Evolutionary conservation across 2,113 vertebrate genomes (phyloP), one percentile per base, ranked within the genome.

Genomic region (Pseudorasbora parva): DNA sequence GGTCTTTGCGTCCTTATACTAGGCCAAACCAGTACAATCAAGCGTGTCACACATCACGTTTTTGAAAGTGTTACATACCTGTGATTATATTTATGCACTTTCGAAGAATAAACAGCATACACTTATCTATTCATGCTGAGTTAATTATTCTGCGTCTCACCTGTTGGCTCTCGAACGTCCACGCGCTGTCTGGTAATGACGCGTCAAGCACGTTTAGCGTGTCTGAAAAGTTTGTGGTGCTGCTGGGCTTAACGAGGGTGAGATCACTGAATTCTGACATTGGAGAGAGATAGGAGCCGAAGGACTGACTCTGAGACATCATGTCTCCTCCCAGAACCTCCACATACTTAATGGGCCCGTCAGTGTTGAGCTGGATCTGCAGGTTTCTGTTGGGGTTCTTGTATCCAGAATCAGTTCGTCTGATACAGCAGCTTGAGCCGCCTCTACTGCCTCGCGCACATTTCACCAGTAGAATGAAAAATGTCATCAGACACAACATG

Each of bases 281-380:
- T 47, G 91, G 91, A 80, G 91, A 93, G 84, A 91, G 88, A 88
- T 91, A 90, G 8, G 93, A 91, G 78, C 91, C 91, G 49, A 91
- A 93, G 72, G 90, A 91, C 21, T 91, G 91, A 81, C 91, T 91
- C 84, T 93, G 91, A 80, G 82, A 82, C 78, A 88, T 81, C 72
- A 88, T 86, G 76, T 88, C 89, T 71, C 81, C 87, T 72, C 91
- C 92, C 64, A 92, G 90, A 82, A 92, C 89, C 78, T 92, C 91
- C 74, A 93, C 90, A 88, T 93, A 94, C 86, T 91, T 93, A 89
- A 93, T 92, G 81, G 92, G 92, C 41, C 92, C 91, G 74, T 92
- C 91, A 68, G 90, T 91, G 82, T 91, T 91, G 72, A 92, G 91
- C 82, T 93, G 91, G 82, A 92, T 91, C 73, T 91, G 90, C 57